phyloP scores from a whole-genome alignment of 2,113 vertebrate genomes.

The Cephalopholis sonnerati region DNA sequence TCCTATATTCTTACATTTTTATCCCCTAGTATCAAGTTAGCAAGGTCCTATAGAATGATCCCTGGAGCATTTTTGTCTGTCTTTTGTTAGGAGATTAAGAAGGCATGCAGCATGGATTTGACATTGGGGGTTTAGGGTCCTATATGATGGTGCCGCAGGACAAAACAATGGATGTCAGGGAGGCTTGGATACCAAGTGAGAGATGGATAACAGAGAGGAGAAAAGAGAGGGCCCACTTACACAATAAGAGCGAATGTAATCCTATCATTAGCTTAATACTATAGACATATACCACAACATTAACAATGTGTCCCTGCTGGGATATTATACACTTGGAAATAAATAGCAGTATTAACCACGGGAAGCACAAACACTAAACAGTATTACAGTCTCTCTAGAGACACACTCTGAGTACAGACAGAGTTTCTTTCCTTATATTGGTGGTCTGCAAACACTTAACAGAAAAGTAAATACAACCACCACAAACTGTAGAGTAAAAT shows the following conservation, averaged over 20 bases:
- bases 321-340: not conserved
- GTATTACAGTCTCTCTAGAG: not conserved
- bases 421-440: not conserved
- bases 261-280: not conserved
- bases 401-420: not conserved
- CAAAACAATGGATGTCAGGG: not conserved
- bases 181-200: not conserved
- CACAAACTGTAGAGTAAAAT: too few species aligned
- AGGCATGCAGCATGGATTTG: slow-evolving; percentile 50
- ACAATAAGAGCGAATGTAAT: not conserved
- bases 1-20: slow-evolving; percentile 20
- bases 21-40: slow-evolving; percentile 50
- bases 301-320: not conserved
- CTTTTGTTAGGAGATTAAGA: slow-evolving; percentile 54
- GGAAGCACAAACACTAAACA: not conserved
- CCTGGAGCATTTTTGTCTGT: slow-evolving; percentile 41
- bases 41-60: slow-evolving; percentile 17
- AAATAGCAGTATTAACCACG: not conserved
- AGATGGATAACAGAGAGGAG: not conserved
- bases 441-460: not conserved
- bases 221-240: not conserved
- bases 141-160: slow-evolving; percentile 23
- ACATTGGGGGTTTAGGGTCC: slow-evolving; percentile 10
- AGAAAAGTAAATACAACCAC: not conserved
- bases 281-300: not conserved